phyloP scores from a whole-genome alignment of 2,888 invertebrate genomes.

The Thelaira solivaga region DNA sequence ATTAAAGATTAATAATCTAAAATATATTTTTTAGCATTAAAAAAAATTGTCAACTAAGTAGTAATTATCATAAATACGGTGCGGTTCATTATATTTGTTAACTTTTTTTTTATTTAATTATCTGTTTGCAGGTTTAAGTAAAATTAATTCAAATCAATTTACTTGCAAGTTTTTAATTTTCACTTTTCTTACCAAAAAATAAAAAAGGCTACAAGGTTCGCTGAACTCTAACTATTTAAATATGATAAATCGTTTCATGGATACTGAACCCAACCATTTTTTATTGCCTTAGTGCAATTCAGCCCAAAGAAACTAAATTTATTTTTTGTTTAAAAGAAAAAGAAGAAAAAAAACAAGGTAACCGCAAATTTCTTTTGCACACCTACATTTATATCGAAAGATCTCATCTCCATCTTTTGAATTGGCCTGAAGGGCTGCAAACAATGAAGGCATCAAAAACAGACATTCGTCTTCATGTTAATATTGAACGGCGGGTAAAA shows the following conservation, averaged over 20 bases:
- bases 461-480: conserved; percentile 45
- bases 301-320: background rate
- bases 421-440: conserved; percentile 48
- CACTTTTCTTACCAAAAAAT: conserved; percentile 25
- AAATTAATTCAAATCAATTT: conserved; percentile 37
- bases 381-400: conserved; percentile 55
- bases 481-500: background rate
- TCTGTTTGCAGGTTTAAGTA: conserved; percentile 1
- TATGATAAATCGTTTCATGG: conserved; percentile 38
- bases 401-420: conserved; percentile 53
- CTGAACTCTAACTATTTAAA: conserved; percentile 47
- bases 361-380: conserved; percentile 60
- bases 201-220: conserved; percentile 28
- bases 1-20: too few species aligned
- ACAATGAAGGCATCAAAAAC: conserved; percentile 57
- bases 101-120: too few species aligned
- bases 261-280: conserved; percentile 49
- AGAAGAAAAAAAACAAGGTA: conserved; percentile 22
- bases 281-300: background rate
- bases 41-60: too few species aligned
- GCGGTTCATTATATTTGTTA: too few species aligned
- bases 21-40: too few species aligned
- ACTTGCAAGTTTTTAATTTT: conserved; percentile 37
- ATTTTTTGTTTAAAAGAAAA: background rate
- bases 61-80: too few species aligned